These are phyloP conservation scores for Rhodeus uyekii DNA, from an alignment of 2,797 vertebrate species.

Conservation along the genomic window DNA sequence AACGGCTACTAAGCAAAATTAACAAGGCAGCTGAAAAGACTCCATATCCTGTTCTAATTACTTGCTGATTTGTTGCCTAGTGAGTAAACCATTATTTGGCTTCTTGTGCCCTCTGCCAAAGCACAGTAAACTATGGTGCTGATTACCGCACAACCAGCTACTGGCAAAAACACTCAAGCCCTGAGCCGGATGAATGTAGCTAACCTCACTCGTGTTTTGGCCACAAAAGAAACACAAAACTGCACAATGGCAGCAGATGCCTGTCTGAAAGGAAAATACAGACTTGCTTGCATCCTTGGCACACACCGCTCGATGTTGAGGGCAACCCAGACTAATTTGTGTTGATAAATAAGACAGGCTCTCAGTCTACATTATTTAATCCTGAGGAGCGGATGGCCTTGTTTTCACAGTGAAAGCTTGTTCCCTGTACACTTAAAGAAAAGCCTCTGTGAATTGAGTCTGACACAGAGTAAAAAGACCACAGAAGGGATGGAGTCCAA, in stretches of 20 bases:
- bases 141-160: constrained; percentile 27
- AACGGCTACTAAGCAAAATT: constrained; percentile 17
- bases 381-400: constrained; percentile 42
- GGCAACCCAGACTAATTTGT: constrained; percentile 57
- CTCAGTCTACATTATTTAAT: constrained; percentile 58
- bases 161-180: constrained; percentile 29
- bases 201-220: constrained; percentile 41
- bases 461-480: constrained; percentile 3
- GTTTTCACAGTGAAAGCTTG: constrained; percentile 31
- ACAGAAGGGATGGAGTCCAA: neutral
- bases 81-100: constrained; percentile 46
- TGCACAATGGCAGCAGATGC: constrained; percentile 32
- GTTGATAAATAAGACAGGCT: constrained; percentile 58
- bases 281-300: constrained; percentile 46
- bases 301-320: constrained; percentile 46
- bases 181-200: constrained; percentile 40
- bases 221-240: constrained; percentile 43
- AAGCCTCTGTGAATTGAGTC: constrained; percentile 32
- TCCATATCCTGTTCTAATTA: constrained; percentile 52
- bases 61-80: constrained; percentile 46
- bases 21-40: constrained; percentile 38
- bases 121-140: constrained; percentile 26
- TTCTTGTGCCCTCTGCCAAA: constrained; percentile 47
- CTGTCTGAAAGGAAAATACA: constrained; percentile 39
- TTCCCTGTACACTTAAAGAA: constrained; percentile 35